Evolutionary conservation across 2,888 invertebrate genomes (phyloP).

Genomic region (Amblyjoppa proteus): DNA sequence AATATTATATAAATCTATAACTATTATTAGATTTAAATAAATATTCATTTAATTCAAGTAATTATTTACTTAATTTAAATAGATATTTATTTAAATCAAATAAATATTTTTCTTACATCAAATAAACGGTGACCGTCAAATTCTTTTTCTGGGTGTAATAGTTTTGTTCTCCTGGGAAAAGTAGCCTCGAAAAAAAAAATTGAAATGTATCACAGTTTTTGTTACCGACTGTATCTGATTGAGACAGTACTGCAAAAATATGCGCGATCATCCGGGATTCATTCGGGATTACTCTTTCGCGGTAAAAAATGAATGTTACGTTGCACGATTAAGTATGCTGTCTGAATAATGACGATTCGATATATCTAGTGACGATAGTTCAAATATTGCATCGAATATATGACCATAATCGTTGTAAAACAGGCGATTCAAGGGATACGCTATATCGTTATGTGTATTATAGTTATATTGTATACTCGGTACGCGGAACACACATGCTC

Average conservation of each 20-base stretch:
- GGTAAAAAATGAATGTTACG: not conserved
- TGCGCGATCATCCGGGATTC: not conserved
- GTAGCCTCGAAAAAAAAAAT: not conserved
- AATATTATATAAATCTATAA: no score
- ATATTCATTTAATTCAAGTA: no score
- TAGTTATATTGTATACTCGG: constrained; percentile 41
- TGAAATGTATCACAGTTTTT: not conserved
- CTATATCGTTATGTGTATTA: constrained; percentile 38
- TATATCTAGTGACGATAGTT: not conserved
- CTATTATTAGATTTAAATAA: no score
- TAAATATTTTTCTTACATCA: no score
- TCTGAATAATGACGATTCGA: not conserved
- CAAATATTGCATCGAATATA: not conserved
- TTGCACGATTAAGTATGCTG: not conserved
- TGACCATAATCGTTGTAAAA: constrained; percentile 32
- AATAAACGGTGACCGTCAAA: no score
- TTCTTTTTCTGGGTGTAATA: no score
- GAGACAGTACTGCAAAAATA: not conserved
- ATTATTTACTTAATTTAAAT: no score
- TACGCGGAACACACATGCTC: constrained; percentile 69
- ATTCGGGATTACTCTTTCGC: not conserved
- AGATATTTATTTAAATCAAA: no score
- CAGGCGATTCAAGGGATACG: constrained; percentile 15
- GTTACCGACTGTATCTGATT: not conserved
- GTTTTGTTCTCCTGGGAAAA: not conserved